Evolutionary conservation across 2,888 invertebrate genomes (phyloP), one percentile per base, ranked within the genome.

Genomic region (Polydesmus complanatus): DNA sequence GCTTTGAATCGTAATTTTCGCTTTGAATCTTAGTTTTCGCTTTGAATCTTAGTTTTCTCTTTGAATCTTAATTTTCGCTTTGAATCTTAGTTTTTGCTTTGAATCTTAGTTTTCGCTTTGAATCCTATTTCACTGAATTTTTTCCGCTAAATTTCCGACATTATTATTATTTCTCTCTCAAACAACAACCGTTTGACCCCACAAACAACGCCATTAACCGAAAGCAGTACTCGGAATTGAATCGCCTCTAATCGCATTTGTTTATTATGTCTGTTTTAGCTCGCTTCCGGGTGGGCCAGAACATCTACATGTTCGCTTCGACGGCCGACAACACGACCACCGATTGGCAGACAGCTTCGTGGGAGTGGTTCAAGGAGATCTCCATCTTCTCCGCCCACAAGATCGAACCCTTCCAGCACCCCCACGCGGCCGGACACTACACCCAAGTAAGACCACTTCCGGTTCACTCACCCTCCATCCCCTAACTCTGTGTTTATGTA

Each of bases 221-320:
- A n/a, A n/a, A n/a, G n/a, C n/a, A n/a, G n/a, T n/a, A n/a, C n/a
- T n/a, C n/a, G n/a, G n/a, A n/a, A n/a, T n/a, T n/a, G n/a, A n/a
- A n/a, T n/a, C n/a, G 50, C 3, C 2, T 19, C 19, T 3, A 19
- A 3, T 59, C 26, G 49, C 47, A 18, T 27, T 22, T 50, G 49
- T 47, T 50, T 51, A 11, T 25, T 56, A 21, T 47, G n/a, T 18
- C 19, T 19, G 26, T 54, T 56, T 19, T 52, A 66, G 66, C 54
- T 60, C 63, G 67, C 14, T 67, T 63, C 50, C 53, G 56, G 14
- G 65, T 67, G 3, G 67, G 67, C 8, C 67, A 67, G 58, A 67
- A 67, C 50, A 54, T 67, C 18, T 63, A 61, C 55, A 50, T 63
- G 56, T 56, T 52, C 25, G 62, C 61, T 25, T 61, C 63, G 1